A percentile compares a stretch with the other conserved stretches of the same genome.
Conservation (phyloP, 2,888 invertebrate species). For the Orthonevra nobilis region DNA sequence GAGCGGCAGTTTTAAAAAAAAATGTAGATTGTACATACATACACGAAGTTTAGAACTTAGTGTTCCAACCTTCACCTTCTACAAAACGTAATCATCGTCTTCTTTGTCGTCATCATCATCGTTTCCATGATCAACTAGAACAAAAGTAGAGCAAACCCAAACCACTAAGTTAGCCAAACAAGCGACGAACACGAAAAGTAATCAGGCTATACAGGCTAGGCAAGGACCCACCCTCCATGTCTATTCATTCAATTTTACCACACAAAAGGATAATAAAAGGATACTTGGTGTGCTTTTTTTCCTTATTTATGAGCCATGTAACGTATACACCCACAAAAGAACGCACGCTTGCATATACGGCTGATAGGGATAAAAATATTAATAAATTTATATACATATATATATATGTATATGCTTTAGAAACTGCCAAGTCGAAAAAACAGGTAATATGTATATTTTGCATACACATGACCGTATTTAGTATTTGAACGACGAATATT, state of each 20-base stretch:
- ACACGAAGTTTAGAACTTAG: no score
- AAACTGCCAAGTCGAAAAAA: not conserved
- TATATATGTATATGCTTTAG: not conserved
- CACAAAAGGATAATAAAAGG: constrained; percentile 51
- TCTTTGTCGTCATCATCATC: not conserved
- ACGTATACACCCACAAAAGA: constrained; percentile 39
- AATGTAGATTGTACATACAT: not conserved
- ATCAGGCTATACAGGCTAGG: constrained; percentile 7
- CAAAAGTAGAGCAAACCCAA: constrained; percentile 23
- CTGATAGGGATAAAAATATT: constrained; percentile 34
- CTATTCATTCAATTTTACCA: constrained; percentile 23
- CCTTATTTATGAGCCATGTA: not conserved
- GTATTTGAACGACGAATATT: no score
- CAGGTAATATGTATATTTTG: not conserved
- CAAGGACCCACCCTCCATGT: not conserved
- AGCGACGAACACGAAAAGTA: constrained; percentile 10
- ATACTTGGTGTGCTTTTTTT: constrained; percentile 23
- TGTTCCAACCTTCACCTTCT: constrained; percentile 28
- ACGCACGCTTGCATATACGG: constrained; percentile 6
- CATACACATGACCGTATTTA: not conserved
- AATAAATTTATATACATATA: constrained; percentile 14
- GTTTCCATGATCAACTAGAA: constrained; percentile 13
- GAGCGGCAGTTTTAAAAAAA: constrained; percentile 1
- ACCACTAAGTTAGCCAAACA: constrained; percentile 1
- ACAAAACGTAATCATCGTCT: not conserved